Evolutionary conservation across 2,113 vertebrate genomes (phyloP).

Genomic region (Erythrocercus mccallii): DNA sequence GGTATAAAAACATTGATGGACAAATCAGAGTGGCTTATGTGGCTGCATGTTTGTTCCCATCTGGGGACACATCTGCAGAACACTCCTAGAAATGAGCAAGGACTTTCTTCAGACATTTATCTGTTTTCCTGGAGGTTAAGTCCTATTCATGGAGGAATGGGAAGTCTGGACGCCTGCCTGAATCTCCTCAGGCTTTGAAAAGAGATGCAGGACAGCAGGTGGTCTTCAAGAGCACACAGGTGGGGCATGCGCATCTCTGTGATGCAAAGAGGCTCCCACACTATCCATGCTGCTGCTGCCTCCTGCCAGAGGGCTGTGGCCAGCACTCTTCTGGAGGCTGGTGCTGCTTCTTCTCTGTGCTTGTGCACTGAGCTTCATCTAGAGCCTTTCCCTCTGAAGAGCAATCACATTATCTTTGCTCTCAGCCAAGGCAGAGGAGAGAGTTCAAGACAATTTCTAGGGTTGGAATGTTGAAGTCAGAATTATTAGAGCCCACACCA

Average conservation of each 20-base stretch:
- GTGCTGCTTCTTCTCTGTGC: neutral
- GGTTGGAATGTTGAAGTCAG: neutral
- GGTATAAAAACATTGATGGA: neutral
- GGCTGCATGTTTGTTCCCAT: neutral
- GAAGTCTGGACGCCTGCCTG: neutral
- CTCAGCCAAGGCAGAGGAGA: neutral
- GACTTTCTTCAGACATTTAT: neutral
- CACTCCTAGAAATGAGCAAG: neutral
- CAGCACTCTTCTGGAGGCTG: neutral
- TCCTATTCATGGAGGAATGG: neutral
- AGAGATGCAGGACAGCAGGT: neutral
- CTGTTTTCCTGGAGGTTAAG: neutral
- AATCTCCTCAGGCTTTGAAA: neutral
- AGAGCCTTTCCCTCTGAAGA: neutral
- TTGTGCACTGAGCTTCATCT: neutral
- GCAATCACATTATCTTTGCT: neutral
- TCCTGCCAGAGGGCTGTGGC: fast-evolving
- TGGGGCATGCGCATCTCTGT: fast-evolving
- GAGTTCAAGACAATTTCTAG: neutral
- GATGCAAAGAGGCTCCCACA: fast-evolving
- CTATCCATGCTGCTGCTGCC: fast-evolving
- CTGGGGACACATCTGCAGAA: neutral
- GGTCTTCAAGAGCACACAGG: neutral
- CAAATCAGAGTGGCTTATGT: neutral
- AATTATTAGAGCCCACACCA: neutral